Conservation (phyloP, 2,888 invertebrate genomes). For the Noctua janthe region DNA sequence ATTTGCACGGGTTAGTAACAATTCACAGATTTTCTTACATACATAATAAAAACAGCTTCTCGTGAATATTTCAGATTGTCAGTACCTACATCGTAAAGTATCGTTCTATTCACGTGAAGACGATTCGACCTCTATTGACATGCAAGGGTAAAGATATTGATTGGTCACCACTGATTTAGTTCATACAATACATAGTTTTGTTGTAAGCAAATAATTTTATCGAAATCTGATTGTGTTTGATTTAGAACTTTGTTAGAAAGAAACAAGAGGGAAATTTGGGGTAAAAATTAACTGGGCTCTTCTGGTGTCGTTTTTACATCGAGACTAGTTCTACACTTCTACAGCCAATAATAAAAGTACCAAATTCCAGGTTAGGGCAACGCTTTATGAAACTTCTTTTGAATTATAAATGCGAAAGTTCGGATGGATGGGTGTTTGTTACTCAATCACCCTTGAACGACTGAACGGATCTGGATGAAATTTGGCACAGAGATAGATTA, state of each 20-base stretch:
- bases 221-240: background rate
- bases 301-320: background rate
- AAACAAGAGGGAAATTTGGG: background rate
- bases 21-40: background rate
- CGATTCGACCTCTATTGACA: slow-evolving; percentile 57
- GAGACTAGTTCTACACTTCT: background rate
- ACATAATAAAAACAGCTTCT: background rate
- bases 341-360: background rate
- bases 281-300: too few relatives aligned
- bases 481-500: background rate
- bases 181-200: slow-evolving; percentile 46
- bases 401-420: background rate
- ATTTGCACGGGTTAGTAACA: background rate
- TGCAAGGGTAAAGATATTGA: slow-evolving; percentile 58
- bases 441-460: background rate
- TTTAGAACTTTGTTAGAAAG: background rate
- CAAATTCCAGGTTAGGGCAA: background rate
- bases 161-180: slow-evolving; percentile 58
- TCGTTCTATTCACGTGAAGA: slow-evolving; percentile 35
- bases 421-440: background rate
- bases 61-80: slow-evolving; percentile 12
- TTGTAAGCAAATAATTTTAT: slow-evolving; percentile 21
- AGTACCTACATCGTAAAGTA: slow-evolving; percentile 10
- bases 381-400: background rate
- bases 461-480: background rate